Evolutionary conservation across 2,797 vertebrate species (phyloP), one percentile per base, ranked within the genome.

Genomic region (Neosalanx taihuensis): DNA sequence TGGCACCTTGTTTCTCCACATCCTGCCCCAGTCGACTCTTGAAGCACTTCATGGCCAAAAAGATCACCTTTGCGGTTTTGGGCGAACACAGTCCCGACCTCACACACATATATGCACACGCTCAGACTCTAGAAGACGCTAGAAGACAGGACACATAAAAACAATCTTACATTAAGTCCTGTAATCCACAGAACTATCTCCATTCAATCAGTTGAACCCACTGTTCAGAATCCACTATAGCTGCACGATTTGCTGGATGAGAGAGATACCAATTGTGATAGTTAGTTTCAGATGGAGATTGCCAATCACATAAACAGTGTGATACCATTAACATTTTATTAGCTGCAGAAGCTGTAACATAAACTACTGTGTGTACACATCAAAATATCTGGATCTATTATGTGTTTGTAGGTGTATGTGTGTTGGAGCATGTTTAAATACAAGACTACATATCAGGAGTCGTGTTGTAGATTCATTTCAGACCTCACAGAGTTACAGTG

Each of bases 1-100:
- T 86, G 72, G 78, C 65, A 69, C 77, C 80, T 68, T 85, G 85
- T 75, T 85, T 85, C 74, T 87, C 85, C 82, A 85, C 82, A 76
- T 85, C 85, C 72, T 81, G 80, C 65, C 80, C 78, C 17, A 75
- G 65, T 17, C 56, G 74, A 57, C 81, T 73, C 72, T 84, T 87
- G 73, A 85, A 81, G 53, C 72, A 69, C 66, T 79, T 88, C 86
- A 88, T 89, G 79, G 77, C 80, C 78, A 69, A 63, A 57, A 77
- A 73, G 71, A 60, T 67, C 69, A 46, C 57, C 9, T 41, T 7
- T 7, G 2, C n/a, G 18, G 37, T 41, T 41, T 41, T 4, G 1
- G 51, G 6, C 31, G 15, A n/a, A 61, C 33, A 46, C 20, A 41
- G 20, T 46, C 57, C 13, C 51, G 15, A 17, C 13, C 15, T 17